Evolutionary conservation across 2,113 vertebrate genomes (phyloP).

Genomic region (Regulus satrapa): DNA sequence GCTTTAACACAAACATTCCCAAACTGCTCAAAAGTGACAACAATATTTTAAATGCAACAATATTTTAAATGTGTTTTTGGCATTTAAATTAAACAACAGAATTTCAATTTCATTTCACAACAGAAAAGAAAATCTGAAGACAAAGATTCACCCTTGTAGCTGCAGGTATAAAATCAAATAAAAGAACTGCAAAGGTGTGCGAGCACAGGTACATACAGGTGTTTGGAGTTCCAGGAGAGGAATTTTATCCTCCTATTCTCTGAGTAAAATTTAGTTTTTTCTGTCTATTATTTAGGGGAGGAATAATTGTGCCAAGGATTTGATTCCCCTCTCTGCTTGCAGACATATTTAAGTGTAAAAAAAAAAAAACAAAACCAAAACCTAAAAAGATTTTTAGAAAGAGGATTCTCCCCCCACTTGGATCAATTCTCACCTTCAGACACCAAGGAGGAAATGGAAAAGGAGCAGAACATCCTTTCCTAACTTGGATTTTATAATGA

Average conservation of each 20-base stretch:
- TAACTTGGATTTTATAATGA: background rate
- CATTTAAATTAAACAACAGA: too few relatives aligned
- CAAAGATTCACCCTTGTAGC: background rate
- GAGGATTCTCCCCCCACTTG: background rate
- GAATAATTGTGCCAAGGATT: background rate
- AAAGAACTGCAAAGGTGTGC: background rate
- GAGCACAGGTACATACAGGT: background rate
- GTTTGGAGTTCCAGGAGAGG: background rate
- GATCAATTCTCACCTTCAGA: background rate
- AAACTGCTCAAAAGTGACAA: background rate
- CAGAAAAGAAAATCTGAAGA: background rate
- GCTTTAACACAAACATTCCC: background rate
- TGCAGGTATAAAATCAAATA: background rate
- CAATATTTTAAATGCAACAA: background rate
- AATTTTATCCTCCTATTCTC: background rate
- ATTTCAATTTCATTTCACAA: too few relatives aligned
- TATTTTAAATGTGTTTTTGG: background rate
- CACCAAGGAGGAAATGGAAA: background rate
- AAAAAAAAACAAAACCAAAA: background rate
- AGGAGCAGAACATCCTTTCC: background rate
- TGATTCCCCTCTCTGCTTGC: background rate
- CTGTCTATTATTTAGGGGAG: background rate
- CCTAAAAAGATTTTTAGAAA: too few relatives aligned
- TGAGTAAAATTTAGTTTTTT: background rate
- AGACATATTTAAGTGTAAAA: background rate